Percentiles rank a stretch among this genome's conserved stretches.
phyloP scores from a whole-genome alignment of 2,113 vertebrate genomes.

The Australoheros scitulus region DNA sequence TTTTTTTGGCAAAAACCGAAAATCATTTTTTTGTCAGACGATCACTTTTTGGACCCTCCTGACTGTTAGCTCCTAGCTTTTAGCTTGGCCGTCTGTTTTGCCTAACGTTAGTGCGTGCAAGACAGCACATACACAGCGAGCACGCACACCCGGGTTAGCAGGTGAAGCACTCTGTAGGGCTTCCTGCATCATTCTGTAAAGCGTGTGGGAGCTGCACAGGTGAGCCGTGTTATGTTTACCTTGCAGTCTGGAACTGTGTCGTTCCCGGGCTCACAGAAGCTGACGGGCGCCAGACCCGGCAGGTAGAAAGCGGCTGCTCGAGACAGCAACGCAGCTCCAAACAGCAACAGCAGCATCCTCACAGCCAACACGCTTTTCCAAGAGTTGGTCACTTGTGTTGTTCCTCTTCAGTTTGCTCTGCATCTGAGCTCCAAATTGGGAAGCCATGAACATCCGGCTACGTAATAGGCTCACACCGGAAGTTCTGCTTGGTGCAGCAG shows the following conservation, averaged over 20 bases:
- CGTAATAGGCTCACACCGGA: conserved; percentile 24
- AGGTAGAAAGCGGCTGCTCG: conserved; percentile 83
- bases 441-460: conserved; percentile 11
- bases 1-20: too few species aligned
- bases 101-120: too few species aligned
- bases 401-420: background rate
- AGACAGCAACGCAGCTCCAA: conserved; percentile 35
- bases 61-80: too few species aligned
- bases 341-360: conserved; percentile 42
- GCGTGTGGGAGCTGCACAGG: too few species aligned
- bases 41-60: too few species aligned
- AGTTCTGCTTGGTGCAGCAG: background rate
- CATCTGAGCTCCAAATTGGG: background rate
- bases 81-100: too few species aligned
- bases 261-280: conserved; percentile 83
- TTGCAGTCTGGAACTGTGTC: conserved; percentile 81
- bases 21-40: too few species aligned
- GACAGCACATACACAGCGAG: too few species aligned
- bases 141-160: too few species aligned
- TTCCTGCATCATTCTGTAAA: too few species aligned
- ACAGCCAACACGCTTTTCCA: too few species aligned
- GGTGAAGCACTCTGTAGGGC: too few species aligned
- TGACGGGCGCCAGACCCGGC: conserved; percentile 91
- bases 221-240: conserved; percentile 72
- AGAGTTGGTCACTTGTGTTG: fast-evolving